Percentiles rank a stretch among this genome's conserved stretches.
Conservation (phyloP, 2,888 invertebrate species). For the Eristalis pertinax region DNA sequence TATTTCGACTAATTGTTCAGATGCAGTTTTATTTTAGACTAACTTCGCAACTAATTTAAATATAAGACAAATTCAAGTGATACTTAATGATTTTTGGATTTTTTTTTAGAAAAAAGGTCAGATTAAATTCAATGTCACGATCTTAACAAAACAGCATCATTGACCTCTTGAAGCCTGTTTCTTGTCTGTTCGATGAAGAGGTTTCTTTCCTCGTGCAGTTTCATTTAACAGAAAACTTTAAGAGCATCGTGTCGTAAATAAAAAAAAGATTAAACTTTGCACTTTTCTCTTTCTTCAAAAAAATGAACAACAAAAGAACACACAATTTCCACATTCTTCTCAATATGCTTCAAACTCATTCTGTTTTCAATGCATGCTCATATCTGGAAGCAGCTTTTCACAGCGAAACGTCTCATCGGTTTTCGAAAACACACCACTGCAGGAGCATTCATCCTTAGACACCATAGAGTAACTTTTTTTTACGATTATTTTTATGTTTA, state of each 20-base stretch:
- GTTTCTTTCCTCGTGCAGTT: too few relatives aligned
- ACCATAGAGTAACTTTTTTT: slow-evolving; percentile 67
- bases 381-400: slow-evolving; percentile 62
- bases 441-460: slow-evolving; percentile 49
- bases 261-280: neutral
- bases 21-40: neutral
- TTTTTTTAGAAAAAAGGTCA: slow-evolving; percentile 14
- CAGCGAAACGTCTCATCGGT: slow-evolving; percentile 54
- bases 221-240: too few relatives aligned
- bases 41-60: neutral
- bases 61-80: too few relatives aligned
- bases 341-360: slow-evolving; percentile 50
- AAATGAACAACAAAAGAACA: neutral
- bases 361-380: slow-evolving; percentile 35
- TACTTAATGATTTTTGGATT: neutral
- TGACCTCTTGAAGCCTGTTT: slow-evolving; percentile 9
- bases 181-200: too few relatives aligned
- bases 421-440: neutral
- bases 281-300: neutral
- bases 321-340: neutral
- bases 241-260: too few relatives aligned
- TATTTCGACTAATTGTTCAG: too few relatives aligned
- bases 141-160: slow-evolving; percentile 28
- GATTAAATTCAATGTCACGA: slow-evolving; percentile 22
- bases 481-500: slow-evolving; percentile 72